Base-by-base conservation (phyloP, 2,888 invertebrate genomes). In the Caenorhabditis afra region DNA sequence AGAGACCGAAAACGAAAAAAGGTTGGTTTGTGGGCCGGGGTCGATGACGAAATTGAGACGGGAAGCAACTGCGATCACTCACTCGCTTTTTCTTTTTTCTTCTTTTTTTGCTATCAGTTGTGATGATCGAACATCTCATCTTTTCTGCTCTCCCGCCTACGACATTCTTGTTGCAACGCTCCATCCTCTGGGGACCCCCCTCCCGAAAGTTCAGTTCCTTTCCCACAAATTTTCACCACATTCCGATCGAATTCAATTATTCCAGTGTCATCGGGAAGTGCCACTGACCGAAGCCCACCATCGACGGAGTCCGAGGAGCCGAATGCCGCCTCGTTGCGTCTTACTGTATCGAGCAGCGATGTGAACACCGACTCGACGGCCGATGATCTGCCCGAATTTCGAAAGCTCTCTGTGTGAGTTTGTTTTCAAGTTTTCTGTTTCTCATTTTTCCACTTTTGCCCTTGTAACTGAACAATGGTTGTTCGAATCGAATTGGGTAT, bases 1-100 rank as follows among this genome's bases (percentile, higher is more conserved):
- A 80, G 44, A 77, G 81, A 50, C 78, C 81, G 47, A 78, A 71
- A 57, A 81, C 65, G 41, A 81, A 79, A 41, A 81, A 78, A 78
- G 78, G 81, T 41, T 41, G 41, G 41, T 41, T 14, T 14, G 7
- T 41, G 11, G 11, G n/a, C n/a, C 29, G 61, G 61, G 53, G 16
- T 44, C 44, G 39, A 45, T 66, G 57, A 58, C 53, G 64, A 52
- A 5, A n/a, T n/a, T n/a, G n/a, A n/a, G n/a, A n/a, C n/a, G n/a
- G n/a, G n/a, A n/a, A 29, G 29, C 29, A 29, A 37, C 12, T n/a
- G 57, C 14, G 41, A 22, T 8, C 47, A 39, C 39, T 58, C n/a
- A n/a, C n/a, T n/a, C n/a, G n/a, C 39, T 37, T 35, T 45, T 37
- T 49, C 22, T 44, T 35, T 23, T 20, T 41, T 41, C 1, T 20